A percentile compares a stretch with the other conserved stretches of the same genome.
Conservation (phyloP, 2,888 invertebrate genomes). For the Augochlorella aurata region DNA sequence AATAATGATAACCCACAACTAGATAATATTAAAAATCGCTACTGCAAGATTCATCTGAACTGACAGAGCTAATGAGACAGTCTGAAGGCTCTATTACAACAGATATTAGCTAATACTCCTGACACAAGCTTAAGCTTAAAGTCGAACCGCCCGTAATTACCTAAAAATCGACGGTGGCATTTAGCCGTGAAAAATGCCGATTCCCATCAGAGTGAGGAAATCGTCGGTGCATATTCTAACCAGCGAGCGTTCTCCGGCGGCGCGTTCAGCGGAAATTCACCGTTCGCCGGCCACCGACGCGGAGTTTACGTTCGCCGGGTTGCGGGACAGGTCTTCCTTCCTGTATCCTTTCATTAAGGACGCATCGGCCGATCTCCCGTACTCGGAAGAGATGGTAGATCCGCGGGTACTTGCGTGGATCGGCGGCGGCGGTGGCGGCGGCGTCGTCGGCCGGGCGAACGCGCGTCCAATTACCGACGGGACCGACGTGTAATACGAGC, state of each 20-base stretch:
- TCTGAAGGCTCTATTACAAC: too few relatives aligned
- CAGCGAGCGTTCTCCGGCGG: background rate
- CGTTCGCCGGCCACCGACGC: background rate
- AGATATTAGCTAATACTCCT: too few relatives aligned
- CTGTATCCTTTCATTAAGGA: constrained; percentile 52
- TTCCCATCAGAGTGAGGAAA: background rate
- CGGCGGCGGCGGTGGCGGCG: background rate
- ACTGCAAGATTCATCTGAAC: too few relatives aligned
- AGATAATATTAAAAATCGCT: too few relatives aligned
- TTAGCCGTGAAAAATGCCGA: background rate
- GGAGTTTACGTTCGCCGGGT: constrained; percentile 12
- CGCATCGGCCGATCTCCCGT: constrained; percentile 46
- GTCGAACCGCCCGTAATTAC: too few relatives aligned
- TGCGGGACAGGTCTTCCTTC: constrained; percentile 24
- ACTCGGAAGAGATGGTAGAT: constrained; percentile 46
- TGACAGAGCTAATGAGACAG: too few relatives aligned
- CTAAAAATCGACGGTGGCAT: background rate
- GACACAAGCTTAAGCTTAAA: too few relatives aligned
- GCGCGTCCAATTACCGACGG: constrained; percentile 76
- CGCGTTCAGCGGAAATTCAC: constrained; percentile 9
- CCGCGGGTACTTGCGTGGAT: constrained; percentile 39
- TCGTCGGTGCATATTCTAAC: background rate
- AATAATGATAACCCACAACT: too few relatives aligned
- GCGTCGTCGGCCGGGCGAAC: constrained; percentile 50
- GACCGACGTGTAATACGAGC: constrained; percentile 73